phyloP scores from a whole-genome alignment of 2,797 vertebrate genomes.

The Brachyrhaphis roseni region DNA sequence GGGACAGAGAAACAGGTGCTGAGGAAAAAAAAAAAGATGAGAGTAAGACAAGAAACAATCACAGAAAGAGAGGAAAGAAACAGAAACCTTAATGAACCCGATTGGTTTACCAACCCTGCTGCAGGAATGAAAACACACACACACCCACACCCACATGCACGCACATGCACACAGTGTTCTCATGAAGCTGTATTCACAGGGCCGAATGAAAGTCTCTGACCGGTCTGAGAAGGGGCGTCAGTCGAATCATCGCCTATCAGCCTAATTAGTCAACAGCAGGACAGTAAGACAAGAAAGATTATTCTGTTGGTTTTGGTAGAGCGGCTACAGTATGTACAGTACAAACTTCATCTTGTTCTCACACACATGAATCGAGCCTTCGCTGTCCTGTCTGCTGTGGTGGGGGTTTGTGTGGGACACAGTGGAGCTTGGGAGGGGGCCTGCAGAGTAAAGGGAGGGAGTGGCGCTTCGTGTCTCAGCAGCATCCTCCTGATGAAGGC shows the following conservation, averaged over 20 bases:
- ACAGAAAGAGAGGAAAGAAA: slow-evolving; percentile 65
- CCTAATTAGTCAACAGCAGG: slow-evolving; percentile 54
- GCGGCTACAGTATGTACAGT: slow-evolving; percentile 94
- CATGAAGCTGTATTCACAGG: slow-evolving; percentile 87
- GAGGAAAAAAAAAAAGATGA: slow-evolving; percentile 78
- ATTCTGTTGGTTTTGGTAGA: slow-evolving; percentile 87
- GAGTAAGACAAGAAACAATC: slow-evolving; percentile 82
- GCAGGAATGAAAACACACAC: slow-evolving; percentile 88
- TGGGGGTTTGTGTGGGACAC: slow-evolving; percentile 41
- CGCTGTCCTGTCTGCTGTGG: slow-evolving; percentile 52
- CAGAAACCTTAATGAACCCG: slow-evolving; percentile 80
- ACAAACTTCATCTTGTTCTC: slow-evolving; percentile 87
- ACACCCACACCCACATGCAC: slow-evolving; percentile 77
- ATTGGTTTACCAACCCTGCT: slow-evolving; percentile 89
- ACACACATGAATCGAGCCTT: slow-evolving; percentile 35
- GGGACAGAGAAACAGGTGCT: slow-evolving; percentile 88
- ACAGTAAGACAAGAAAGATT: slow-evolving; percentile 58
- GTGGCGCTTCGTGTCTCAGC: slow-evolving; percentile 84
- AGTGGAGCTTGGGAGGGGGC: slow-evolving; percentile 41
- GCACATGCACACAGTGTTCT: slow-evolving; percentile 70
- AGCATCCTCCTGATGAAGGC: slow-evolving; percentile 95
- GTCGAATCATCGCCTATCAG: slow-evolving; percentile 47
- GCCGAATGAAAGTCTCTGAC: slow-evolving; percentile 87
- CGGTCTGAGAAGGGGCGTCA: slow-evolving; percentile 60
- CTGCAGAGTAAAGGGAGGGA: slow-evolving; percentile 14